Percentiles rank a stretch among this genome's conserved stretches.
These are phyloP conservation scores for Byasa hedistus DNA, from an alignment of 2,888 invertebrate species.

Conservation along the genomic window DNA sequence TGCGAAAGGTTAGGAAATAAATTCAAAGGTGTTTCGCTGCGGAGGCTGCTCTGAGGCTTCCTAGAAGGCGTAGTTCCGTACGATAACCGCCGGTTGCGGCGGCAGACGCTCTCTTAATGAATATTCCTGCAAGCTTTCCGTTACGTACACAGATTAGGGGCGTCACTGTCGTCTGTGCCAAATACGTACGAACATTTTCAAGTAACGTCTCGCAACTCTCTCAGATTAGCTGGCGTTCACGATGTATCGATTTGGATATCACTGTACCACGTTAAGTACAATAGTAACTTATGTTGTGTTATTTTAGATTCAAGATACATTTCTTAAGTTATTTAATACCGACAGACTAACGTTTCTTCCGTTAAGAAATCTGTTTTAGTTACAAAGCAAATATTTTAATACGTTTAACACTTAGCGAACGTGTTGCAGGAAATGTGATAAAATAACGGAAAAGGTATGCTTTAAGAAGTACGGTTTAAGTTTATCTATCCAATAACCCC, in stretches of 20 bases:
- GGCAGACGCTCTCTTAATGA: conserved; percentile 47
- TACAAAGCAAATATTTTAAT: not conserved
- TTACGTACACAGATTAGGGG: conserved; percentile 48
- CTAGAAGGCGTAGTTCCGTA: conserved; percentile 41
- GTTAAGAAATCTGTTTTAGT: not conserved
- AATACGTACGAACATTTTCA: conserved; percentile 32
- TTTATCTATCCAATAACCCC: conserved; percentile 61
- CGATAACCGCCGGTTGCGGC: conserved; percentile 56
- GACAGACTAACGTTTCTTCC: not conserved
- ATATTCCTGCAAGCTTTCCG: conserved; percentile 53
- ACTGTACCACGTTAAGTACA: not conserved
- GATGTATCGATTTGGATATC: not conserved
- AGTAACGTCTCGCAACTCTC: conserved; percentile 7
- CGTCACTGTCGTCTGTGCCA: conserved; percentile 41
- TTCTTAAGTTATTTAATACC: not conserved
- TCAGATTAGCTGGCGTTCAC: conserved; percentile 11
- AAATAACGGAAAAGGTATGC: conserved; percentile 9
- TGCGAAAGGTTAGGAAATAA: conserved; percentile 13
- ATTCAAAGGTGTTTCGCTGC: conserved; percentile 20
- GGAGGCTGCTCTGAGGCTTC: conserved; percentile 23
- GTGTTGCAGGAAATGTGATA: conserved; percentile 10
- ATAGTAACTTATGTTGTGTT: not conserved
- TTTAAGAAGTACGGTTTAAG: conserved; percentile 36
- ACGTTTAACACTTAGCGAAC: conserved; percentile 1
- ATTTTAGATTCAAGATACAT: not conserved